Percentiles rank a stretch among this genome's conserved stretches.
Conservation (phyloP, 2,888 invertebrate species). For the Tetramorium bicarinatum region DNA sequence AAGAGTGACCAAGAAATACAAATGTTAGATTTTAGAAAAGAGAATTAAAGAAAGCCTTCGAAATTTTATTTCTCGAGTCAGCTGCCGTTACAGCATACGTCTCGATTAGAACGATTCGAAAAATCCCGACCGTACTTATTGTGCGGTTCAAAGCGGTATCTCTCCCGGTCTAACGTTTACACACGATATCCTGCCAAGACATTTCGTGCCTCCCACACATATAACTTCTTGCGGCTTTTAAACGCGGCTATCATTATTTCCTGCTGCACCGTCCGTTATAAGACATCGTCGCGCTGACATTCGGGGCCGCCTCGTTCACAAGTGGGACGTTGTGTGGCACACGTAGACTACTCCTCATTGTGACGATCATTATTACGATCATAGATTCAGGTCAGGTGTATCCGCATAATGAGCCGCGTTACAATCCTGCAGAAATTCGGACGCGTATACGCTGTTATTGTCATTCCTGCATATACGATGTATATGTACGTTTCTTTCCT, state of each 20-base stretch:
- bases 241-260: constrained; percentile 71
- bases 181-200: constrained; percentile 62
- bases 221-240: constrained; percentile 70
- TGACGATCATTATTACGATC: constrained; percentile 70
- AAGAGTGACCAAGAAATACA: background rate
- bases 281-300: constrained; percentile 62
- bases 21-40: background rate
- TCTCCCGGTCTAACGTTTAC: constrained; percentile 43
- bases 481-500: background rate
- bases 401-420: constrained; percentile 75
- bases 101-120: background rate
- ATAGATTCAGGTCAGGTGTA: constrained; percentile 76
- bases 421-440: constrained; percentile 61
- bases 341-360: constrained; percentile 55
- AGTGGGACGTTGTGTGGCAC: constrained; percentile 61
- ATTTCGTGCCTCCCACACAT: constrained; percentile 66
- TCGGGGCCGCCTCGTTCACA: constrained; percentile 64
- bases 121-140: background rate
- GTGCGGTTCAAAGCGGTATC: constrained; percentile 27
- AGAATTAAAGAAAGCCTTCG: background rate
- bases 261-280: constrained; percentile 70
- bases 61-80: background rate
- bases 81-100: background rate
- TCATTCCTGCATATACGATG: constrained; percentile 16
- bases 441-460: constrained; percentile 17